Evolutionary conservation across 2,888 invertebrate species (phyloP), one percentile per base, ranked within the genome.

Genomic region (Seira ritae): DNA sequence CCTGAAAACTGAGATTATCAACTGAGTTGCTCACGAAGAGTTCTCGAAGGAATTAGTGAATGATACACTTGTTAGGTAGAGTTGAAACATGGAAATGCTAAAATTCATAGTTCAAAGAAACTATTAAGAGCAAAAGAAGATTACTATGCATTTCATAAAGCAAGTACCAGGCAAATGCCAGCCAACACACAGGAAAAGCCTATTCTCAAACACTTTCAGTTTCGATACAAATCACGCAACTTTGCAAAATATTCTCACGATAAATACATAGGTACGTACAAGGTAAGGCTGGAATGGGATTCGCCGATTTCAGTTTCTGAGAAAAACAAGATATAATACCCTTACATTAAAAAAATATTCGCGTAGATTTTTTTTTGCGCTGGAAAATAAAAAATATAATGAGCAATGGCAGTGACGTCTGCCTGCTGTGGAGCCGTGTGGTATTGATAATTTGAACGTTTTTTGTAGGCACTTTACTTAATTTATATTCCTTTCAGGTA

Each of bases 201-300:
- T 8, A 3, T 55, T 12, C 55, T 55, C 31, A 31, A 42, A 12
- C 55, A 55, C 55, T 55, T 55, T 55, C 15, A 55, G 55, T 55
- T 55, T 55, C 55, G 55, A 55, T 55, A 55, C n/a, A 17, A 55
- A 55, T 55, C 55, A 55, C 55, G 55, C 55, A 55, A 55, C 3
- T 15, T n/a, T 55, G 55, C 55, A 55, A 55, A 55, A 55, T 8
- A 55, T 55, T 55, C 55, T 55, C 55, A 55, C 55, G 55, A 55
- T 55, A 55, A 55, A 31, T n/a, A n/a, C n/a, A n/a, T n/a, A n/a
- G n/a, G n/a, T n/a, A 8, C 31, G 8, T 31, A 4, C 31, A 31
- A 31, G 6, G 42, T 8, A 42, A 42, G 42, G 55, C 55, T 55
- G 55, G 55, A 55, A 15, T 55, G 15, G 3, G 55, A 55, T 55